Conservation (phyloP, 2,113 vertebrate genomes). For the Dromaius novaehollandiae region DNA sequence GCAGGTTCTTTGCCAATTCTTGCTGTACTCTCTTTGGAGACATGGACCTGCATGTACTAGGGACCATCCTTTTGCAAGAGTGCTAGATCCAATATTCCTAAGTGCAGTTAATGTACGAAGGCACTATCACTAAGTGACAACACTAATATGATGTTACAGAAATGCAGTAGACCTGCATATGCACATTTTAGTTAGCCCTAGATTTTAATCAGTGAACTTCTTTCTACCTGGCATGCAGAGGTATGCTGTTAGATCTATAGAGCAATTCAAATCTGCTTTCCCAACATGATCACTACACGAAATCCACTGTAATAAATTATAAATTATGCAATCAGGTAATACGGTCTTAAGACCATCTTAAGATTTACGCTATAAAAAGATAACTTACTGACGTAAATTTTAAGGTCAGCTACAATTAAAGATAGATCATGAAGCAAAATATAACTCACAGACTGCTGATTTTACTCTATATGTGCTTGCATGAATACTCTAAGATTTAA, state of each 20-base stretch:
- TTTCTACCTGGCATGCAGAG: not conserved
- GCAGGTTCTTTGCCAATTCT: not conserved
- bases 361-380: not conserved
- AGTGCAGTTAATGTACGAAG: not conserved
- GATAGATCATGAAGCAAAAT: not conserved
- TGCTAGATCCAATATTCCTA: not conserved
- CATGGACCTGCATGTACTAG: accelerated
- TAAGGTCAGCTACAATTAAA: not conserved
- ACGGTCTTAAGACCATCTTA: not conserved
- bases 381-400: not conserved
- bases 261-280: not conserved
- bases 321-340: not conserved
- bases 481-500: not conserved
- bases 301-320: not conserved
- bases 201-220: not conserved
- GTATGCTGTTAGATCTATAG: not conserved
- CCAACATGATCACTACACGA: not conserved
- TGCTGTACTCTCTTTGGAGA: not conserved
- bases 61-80: not conserved
- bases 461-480: not conserved
- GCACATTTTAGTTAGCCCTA: not conserved
- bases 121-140: not conserved
- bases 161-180: not conserved
- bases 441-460: not conserved
- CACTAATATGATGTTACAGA: not conserved